These are phyloP conservation scores for Heliconius hermathena DNA, from an alignment of 1,140 invertebrate species.

Conservation along the genomic window DNA sequence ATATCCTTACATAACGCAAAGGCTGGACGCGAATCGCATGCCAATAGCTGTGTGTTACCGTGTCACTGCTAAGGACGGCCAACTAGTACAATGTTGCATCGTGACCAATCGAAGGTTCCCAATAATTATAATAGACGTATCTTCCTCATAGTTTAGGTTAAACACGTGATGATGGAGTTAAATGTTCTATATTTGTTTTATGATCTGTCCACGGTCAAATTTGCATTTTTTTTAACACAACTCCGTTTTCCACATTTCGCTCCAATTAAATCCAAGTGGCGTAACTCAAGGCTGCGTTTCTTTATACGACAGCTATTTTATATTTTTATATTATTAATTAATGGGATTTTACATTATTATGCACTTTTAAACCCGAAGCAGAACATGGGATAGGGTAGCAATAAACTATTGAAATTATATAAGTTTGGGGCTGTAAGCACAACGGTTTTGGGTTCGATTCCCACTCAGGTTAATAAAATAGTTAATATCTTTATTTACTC, in stretches of 20 bases:
- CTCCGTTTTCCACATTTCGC: too few relatives aligned
- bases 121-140: not conserved
- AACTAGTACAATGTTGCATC: conserved; percentile 67
- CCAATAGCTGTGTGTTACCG: conserved; percentile 55
- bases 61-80: conserved; percentile 61
- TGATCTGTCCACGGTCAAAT: not conserved
- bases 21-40: conserved; percentile 44
- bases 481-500: too few relatives aligned
- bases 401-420: too few relatives aligned
- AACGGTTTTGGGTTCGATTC: too few relatives aligned
- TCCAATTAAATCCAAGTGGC: not conserved
- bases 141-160: conserved; percentile 4
- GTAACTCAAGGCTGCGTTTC: not conserved
- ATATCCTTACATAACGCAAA: conserved; percentile 35
- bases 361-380: too few relatives aligned
- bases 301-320: too few relatives aligned
- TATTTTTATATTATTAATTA: too few relatives aligned
- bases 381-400: too few relatives aligned
- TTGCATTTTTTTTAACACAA: too few relatives aligned
- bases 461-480: too few relatives aligned
- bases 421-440: too few relatives aligned
- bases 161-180: not conserved
- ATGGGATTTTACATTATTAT: too few relatives aligned
- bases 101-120: conserved; percentile 35
- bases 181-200: not conserved